phyloP scores from a whole-genome alignment of 2,797 vertebrate genomes.

The Lepus oiostolus region DNA sequence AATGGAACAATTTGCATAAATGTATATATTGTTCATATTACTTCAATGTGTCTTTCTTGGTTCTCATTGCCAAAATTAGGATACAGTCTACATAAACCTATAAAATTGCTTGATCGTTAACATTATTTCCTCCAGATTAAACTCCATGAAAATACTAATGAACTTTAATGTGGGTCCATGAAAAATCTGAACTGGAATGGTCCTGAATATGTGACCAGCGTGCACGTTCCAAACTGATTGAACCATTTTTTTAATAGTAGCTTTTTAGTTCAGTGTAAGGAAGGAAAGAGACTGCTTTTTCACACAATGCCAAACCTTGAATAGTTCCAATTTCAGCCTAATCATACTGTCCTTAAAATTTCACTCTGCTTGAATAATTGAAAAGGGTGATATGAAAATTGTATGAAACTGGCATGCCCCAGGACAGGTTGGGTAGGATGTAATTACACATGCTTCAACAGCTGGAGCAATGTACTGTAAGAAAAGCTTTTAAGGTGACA shows the following conservation, averaged over 20 bases:
- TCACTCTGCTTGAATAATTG: slow-evolving; percentile 89
- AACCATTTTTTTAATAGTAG: slow-evolving; percentile 52
- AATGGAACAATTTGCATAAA: slow-evolving; percentile 59
- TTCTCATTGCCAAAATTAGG: slow-evolving; percentile 72
- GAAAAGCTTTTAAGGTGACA: slow-evolving; percentile 88
- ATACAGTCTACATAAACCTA: slow-evolving; percentile 68
- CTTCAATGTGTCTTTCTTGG: slow-evolving; percentile 60
- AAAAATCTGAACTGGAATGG: slow-evolving; percentile 71
- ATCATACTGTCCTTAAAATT: slow-evolving; percentile 89
- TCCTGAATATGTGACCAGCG: slow-evolving; percentile 46
- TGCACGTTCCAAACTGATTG: slow-evolving; percentile 60
- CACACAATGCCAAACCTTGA: slow-evolving; percentile 82
- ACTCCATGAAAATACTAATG: slow-evolving; percentile 75
- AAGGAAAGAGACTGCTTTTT: slow-evolving; percentile 78
- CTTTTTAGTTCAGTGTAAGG: slow-evolving; percentile 69
- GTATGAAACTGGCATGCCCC: slow-evolving; percentile 88
- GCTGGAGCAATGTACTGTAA: slow-evolving; percentile 85
- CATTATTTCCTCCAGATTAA: slow-evolving; percentile 78
- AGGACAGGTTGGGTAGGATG: slow-evolving; percentile 88
- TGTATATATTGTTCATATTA: not conserved
- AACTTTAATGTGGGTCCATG: slow-evolving; percentile 60
- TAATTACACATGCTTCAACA: slow-evolving; percentile 90
- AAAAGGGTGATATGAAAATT: slow-evolving; percentile 90
- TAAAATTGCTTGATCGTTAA: slow-evolving; percentile 78
- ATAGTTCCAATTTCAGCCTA: slow-evolving; percentile 88